Conservation (phyloP, 2,888 invertebrate genomes). For the Lasioglossum villosulum region DNA sequence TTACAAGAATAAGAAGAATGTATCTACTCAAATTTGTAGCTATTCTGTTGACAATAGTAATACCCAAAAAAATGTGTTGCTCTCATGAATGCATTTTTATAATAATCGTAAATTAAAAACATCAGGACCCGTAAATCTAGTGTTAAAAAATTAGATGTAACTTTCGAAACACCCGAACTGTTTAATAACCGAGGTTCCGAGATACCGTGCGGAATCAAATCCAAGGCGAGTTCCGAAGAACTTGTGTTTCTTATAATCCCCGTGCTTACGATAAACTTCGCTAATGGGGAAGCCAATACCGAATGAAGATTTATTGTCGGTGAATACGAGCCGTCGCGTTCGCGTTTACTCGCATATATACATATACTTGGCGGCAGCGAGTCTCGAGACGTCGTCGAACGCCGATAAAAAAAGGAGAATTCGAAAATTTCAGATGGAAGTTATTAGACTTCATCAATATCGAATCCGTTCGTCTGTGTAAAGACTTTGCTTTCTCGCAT, state of each 20-base stretch:
- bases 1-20: too few relatives aligned
- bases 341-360: constrained; percentile 16
- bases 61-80: not conserved
- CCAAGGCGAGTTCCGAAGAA: constrained; percentile 27
- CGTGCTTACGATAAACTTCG: constrained; percentile 39
- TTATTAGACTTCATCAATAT: constrained; percentile 69
- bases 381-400: not conserved
- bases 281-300: constrained; percentile 39
- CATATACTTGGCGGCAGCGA: not conserved
- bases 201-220: constrained; percentile 14
- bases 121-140: not conserved
- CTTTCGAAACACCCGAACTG: constrained; percentile 13
- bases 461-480: constrained; percentile 54
- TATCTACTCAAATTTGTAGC: not conserved
- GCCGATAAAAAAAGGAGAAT: constrained; percentile 21
- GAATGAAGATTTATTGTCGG: constrained; percentile 44
- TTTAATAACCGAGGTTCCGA: constrained; percentile 25
- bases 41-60: not conserved
- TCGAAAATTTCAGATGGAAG: constrained; percentile 64
- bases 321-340: constrained; percentile 20
- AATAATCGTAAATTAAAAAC: not conserved
- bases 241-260: constrained; percentile 46
- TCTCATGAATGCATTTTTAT: not conserved
- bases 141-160: constrained; percentile 16
- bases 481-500: constrained; percentile 64